Evolutionary conservation across 2,888 invertebrate genomes (phyloP).

Genomic region (Macroteleia sp.): DNA sequence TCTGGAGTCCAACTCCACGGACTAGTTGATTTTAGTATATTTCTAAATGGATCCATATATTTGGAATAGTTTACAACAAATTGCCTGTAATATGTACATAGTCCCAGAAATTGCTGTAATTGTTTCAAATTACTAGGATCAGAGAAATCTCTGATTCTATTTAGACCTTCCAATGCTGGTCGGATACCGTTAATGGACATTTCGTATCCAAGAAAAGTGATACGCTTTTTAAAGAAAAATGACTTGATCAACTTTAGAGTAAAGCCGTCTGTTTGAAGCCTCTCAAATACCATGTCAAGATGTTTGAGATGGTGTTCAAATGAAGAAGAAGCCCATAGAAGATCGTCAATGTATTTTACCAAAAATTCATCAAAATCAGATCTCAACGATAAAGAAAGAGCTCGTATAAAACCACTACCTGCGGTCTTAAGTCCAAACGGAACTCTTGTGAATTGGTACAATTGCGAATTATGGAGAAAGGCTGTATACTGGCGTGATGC

Average conservation of each 20-base stretch:
- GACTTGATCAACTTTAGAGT: slow-evolving; percentile 70
- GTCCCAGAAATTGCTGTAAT: slow-evolving; percentile 49
- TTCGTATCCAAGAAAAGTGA: slow-evolving; percentile 40
- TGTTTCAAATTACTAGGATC: slow-evolving; percentile 67
- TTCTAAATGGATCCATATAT: slow-evolving; percentile 6
- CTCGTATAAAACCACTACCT: slow-evolving; percentile 66
- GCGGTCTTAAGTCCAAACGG: slow-evolving; percentile 73
- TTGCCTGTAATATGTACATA: slow-evolving; percentile 24
- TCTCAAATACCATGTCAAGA: slow-evolving; percentile 9
- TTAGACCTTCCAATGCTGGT: slow-evolving; percentile 27
- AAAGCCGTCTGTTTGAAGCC: slow-evolving; percentile 50
- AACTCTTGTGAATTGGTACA: slow-evolving; percentile 71
- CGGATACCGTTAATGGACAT: slow-evolving; percentile 42
- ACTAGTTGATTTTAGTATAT: background rate
- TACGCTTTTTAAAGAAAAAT: slow-evolving; percentile 47
- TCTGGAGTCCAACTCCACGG: background rate
- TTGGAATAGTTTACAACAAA: slow-evolving; percentile 5
- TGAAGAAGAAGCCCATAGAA: slow-evolving; percentile 25
- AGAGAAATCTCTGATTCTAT: slow-evolving; percentile 67
- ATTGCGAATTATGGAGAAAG: slow-evolving; percentile 57
- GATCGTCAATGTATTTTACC: slow-evolving; percentile 39
- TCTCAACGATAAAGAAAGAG: slow-evolving; percentile 67
- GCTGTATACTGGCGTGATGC: slow-evolving; percentile 64
- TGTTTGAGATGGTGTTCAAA: slow-evolving; percentile 14
- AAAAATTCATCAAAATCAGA: slow-evolving; percentile 56